phyloP scores from a whole-genome alignment of 1,140 invertebrate genomes.

The Zeugodacus cucurbitae region DNA sequence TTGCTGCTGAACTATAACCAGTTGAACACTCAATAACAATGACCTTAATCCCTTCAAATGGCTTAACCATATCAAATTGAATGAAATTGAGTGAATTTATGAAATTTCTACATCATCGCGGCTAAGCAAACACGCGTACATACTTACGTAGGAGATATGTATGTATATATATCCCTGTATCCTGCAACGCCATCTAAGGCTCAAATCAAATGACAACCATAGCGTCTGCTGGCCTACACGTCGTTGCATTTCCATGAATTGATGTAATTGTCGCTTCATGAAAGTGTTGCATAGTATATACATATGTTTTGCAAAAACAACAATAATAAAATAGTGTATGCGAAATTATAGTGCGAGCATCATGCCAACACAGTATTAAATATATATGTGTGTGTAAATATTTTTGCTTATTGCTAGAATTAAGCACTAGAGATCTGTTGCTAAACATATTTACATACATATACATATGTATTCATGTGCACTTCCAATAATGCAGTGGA shows the following conservation, averaged over 20 bases:
- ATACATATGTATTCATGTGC: neutral
- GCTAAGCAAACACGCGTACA: neutral
- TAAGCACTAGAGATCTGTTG: neutral
- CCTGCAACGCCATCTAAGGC: neutral
- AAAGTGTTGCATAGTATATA: neutral
- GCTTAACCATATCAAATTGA: conserved; percentile 38
- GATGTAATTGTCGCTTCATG: neutral
- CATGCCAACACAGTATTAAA: neutral
- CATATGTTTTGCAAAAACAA: neutral
- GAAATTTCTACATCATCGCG: neutral
- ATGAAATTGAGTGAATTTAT: conserved; percentile 34
- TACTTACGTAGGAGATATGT: neutral
- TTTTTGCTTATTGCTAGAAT: neutral
- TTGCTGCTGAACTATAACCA: neutral
- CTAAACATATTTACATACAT: neutral
- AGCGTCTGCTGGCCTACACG: neutral
- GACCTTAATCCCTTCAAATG: conserved; percentile 4
- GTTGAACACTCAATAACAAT: conserved; percentile 26
- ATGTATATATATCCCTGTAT: neutral
- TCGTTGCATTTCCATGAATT: neutral
- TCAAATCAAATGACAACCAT: neutral
- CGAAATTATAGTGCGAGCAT: neutral
- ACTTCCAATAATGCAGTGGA: neutral
- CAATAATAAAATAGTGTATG: neutral
- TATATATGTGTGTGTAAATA: neutral